Evolutionary conservation across 2,113 vertebrate genomes (phyloP), one percentile per base, ranked within the genome.

Genomic region (Caloenas nicobarica): DNA sequence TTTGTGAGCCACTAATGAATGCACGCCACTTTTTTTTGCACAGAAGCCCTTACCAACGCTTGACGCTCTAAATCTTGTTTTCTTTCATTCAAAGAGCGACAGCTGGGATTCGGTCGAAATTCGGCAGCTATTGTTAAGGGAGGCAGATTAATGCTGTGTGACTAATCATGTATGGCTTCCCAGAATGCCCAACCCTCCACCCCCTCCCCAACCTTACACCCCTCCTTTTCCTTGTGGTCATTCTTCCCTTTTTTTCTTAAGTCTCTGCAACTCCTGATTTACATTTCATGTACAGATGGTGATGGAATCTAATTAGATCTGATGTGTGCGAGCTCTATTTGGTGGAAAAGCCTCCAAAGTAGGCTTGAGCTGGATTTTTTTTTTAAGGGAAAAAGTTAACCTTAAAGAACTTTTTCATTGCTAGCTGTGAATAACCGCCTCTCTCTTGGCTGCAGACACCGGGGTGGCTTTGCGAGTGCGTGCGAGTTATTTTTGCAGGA

Each of bases 111-210:
- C 98, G 98, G 99, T 98, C 98, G 98, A 98, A 99, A 98, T 98
- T 98, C 98, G 96, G 98, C 91, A 85, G 96, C 98, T 98, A 99
- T 99, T 99, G 99, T 99, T 98, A 98, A 97, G 94, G 95, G 77
- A 96, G 98, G 98, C 98, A 98, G 98, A 99, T 99, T 99, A 99
- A 99, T 99, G 99, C 98, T 98, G 98, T 99, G 99, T 99, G 99
- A 99, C 99, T 99, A 99, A 99, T 99, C 98, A 98, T 98, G 98
- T 98, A 98, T 98, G 98, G 98, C 98, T 99, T 99, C 98, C 98
- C 99, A 99, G 99, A 99, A 99, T 98, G 98, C 98, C 92, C 89
- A 95, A 88, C 85, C 96, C 96, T 89, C 93, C 95, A 76, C 91
- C 93, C 98, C 97, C 97, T 96, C 96, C 97, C 98, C 96, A 94